Evolutionary conservation across 37 sponge, comb jelly and placozoan species (phyloP).

Genomic region (Hexactinellida sp.): DNA sequence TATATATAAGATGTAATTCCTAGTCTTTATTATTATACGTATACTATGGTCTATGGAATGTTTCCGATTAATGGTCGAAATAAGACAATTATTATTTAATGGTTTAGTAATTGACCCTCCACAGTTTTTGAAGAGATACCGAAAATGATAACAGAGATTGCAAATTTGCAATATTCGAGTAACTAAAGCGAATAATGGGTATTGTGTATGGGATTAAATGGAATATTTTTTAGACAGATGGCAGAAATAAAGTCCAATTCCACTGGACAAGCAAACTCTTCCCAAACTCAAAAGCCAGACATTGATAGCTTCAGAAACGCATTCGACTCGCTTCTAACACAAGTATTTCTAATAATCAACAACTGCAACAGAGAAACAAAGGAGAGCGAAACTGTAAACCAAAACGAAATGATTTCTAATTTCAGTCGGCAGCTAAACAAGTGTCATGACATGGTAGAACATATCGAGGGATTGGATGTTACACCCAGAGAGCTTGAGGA

Average conservation of each 20-base stretch:
- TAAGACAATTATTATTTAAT: too few species aligned
- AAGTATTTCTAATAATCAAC: background rate
- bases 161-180: too few species aligned
- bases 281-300: background rate
- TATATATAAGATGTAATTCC: too few species aligned
- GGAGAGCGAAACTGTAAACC: background rate
- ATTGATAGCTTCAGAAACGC: background rate
- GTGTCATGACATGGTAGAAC: slow-evolving; percentile 6
- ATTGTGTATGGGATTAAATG: too few species aligned
- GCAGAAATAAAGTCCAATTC: background rate
- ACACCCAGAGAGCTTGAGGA: background rate
- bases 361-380: slow-evolving; percentile 9
- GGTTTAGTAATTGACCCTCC: too few species aligned
- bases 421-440: background rate
- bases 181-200: too few species aligned
- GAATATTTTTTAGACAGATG: background rate
- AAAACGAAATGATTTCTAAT: slow-evolving; percentile 7
- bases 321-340: background rate
- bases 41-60: too few species aligned
- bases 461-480: background rate
- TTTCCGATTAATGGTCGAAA: too few species aligned
- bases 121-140: too few species aligned
- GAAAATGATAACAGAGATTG: too few species aligned
- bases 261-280: background rate
- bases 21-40: too few species aligned